phyloP scores from a whole-genome alignment of 2,113 vertebrate species.

The Trachemys scripta region DNA sequence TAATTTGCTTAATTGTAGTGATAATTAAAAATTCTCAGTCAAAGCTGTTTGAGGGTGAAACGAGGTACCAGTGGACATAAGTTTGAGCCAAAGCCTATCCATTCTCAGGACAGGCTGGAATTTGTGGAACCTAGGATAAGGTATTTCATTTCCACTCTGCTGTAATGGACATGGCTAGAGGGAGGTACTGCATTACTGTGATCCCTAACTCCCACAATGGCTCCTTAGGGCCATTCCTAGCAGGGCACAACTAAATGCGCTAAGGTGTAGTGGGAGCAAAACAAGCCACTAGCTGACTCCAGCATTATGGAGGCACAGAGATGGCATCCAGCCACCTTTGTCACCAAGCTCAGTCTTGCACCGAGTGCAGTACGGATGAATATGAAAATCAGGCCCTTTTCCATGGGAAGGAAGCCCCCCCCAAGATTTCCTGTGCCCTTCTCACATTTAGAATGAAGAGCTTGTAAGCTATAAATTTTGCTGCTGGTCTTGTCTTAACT shows the following conservation, averaged over 20 bases:
- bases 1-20: neutral
- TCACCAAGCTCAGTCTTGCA: neutral
- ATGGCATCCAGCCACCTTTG: neutral
- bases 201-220: neutral
- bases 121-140: neutral
- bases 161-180: neutral
- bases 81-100: too few relatives aligned
- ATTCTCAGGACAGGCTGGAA: neutral
- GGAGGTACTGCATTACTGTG: neutral
- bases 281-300: neutral
- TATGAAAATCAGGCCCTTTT: neutral
- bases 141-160: too few relatives aligned
- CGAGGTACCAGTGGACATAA: neutral
- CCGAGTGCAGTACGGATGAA: neutral
- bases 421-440: neutral
- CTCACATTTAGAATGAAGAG: neutral
- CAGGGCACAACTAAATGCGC: neutral
- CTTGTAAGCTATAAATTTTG: neutral
- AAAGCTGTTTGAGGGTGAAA: neutral
- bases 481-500: neutral
- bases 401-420: neutral
- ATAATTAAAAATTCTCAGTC: neutral
- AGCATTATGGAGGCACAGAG: neutral
- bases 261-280: neutral
- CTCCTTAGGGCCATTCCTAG: rapidly evolving